Evolutionary conservation across 2,797 vertebrate species (phyloP).

Genomic region (Triplophysa bombifrons): DNA sequence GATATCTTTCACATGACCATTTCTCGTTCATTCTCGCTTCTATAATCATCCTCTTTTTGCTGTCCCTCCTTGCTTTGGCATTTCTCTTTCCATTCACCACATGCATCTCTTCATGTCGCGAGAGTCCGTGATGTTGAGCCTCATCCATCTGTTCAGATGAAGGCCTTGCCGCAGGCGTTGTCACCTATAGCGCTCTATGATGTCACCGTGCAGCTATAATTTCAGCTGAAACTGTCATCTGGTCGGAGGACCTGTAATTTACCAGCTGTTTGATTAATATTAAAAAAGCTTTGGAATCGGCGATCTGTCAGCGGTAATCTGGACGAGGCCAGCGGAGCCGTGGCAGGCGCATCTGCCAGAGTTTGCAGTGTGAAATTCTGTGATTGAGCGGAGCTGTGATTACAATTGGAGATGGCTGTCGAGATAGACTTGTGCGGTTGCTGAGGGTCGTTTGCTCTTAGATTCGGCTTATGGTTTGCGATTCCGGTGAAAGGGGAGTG

Average conservation of each 20-base stretch:
- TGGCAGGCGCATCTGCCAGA: conserved; percentile 19
- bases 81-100: conserved; percentile 34
- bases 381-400: conserved; percentile 38
- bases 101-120: conserved; percentile 34
- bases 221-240: conserved; percentile 40
- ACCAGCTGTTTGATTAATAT: conserved; percentile 56
- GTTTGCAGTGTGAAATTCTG: conserved; percentile 20
- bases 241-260: conserved; percentile 31
- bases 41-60: background rate
- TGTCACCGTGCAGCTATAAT: conserved; percentile 41
- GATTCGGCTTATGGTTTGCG: conserved; percentile 40
- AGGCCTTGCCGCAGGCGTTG: conserved; percentile 26
- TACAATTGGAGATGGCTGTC: conserved; percentile 21
- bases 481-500: conserved; percentile 30
- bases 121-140: conserved; percentile 41
- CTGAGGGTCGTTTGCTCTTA: conserved; percentile 9
- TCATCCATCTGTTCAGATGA: conserved; percentile 48
- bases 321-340: conserved; percentile 24
- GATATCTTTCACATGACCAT: no score
- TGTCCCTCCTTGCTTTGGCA: conserved; percentile 21
- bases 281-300: conserved; percentile 29
- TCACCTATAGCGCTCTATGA: conserved; percentile 38
- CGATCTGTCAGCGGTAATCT: conserved; percentile 45
- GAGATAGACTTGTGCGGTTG: conserved; percentile 31
- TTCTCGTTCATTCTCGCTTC: background rate